phyloP scores from a whole-genome alignment of 1,140 invertebrate species.

The Campodea augens region DNA sequence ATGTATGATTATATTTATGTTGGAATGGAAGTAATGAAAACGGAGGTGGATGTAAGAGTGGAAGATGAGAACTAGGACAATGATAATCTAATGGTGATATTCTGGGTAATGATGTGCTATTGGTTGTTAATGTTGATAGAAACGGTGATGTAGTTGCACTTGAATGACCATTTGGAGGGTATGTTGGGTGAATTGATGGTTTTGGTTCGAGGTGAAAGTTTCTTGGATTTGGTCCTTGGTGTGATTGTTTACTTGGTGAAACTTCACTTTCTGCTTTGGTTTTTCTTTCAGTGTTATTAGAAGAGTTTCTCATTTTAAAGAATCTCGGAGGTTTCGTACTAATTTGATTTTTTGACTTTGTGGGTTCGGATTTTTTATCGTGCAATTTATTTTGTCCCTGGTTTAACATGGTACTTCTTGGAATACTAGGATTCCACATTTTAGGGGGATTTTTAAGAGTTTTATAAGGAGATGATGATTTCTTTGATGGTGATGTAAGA shows the following conservation, averaged over 20 bases:
- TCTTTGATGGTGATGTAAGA: neutral
- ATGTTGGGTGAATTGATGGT: neutral
- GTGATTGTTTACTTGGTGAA: conserved; percentile 25
- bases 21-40: neutral
- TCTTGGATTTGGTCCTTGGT: neutral
- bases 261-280: conserved; percentile 38
- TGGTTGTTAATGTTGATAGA: neutral
- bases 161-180: too few relatives aligned
- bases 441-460: conserved; percentile 34
- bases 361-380: neutral
- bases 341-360: conserved; percentile 24
- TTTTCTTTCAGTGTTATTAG: conserved; percentile 36
- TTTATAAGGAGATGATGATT: conserved; percentile 26
- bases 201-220: neutral
- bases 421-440: conserved; percentile 35
- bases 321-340: conserved; percentile 35
- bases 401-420: conserved; percentile 28
- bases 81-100: neutral
- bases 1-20: too few relatives aligned
- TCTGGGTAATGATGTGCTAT: neutral
- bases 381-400: neutral
- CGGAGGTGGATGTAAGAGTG: neutral
- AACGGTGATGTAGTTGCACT: neutral
- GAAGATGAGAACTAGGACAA: neutral
- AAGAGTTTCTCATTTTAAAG: conserved; percentile 36